These are phyloP conservation scores for Protula sp. DNA, from an alignment of 2,888 invertebrate genomes.

Conservation along the genomic window DNA sequence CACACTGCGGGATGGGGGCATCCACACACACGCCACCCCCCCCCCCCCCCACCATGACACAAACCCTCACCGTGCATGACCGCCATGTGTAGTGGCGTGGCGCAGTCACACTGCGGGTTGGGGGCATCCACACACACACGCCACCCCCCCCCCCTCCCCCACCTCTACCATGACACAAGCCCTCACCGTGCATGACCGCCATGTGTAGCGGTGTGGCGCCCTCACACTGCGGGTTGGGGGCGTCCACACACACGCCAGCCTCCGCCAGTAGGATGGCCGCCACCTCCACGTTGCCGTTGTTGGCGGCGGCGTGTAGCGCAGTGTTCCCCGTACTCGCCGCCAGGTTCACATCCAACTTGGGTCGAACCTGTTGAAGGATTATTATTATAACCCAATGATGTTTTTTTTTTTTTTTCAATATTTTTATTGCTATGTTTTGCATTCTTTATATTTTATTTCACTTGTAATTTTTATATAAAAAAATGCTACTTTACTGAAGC, in stretches of 20 bases:
- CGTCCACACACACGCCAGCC: conserved; percentile 36
- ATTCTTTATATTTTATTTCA: no score
- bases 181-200: conserved; percentile 22
- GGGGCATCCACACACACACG: no score
- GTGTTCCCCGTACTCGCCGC: conserved; percentile 49
- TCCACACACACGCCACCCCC: no score
- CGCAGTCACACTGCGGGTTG: neutral
- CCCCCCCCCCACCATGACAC: no score
- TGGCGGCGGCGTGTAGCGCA: conserved; percentile 49
- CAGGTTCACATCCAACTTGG: conserved; percentile 34
- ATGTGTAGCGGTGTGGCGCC: conserved; percentile 13
- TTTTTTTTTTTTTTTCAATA: no score
- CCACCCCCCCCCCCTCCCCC: no score
- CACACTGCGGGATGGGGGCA: conserved; percentile 32
- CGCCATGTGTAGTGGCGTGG: conserved; percentile 19
- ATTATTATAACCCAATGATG: no score
- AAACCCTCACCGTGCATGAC: conserved; percentile 17
- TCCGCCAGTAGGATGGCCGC: conserved; percentile 35
- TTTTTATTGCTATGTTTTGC: no score
- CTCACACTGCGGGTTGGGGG: conserved; percentile 31
- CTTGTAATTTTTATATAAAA: no score
- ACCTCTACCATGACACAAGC: no score
- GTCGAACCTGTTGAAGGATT: neutral
- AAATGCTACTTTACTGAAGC: no score
- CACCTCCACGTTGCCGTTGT: conserved; percentile 38